Evolutionary conservation across 2,888 invertebrate genomes (phyloP).

Genomic region (Leptinotarsa peninsularis): DNA sequence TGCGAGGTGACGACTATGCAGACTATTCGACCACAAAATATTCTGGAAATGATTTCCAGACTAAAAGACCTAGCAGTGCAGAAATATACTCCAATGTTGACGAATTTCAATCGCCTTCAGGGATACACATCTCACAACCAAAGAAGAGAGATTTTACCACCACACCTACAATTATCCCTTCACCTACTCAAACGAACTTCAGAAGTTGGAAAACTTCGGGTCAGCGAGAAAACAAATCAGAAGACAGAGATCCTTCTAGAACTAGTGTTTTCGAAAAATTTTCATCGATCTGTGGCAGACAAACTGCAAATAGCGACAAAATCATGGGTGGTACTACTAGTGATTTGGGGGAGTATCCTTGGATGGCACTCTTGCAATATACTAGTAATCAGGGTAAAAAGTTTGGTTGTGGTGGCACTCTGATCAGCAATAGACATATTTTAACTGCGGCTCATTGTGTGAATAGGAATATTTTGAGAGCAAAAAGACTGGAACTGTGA

Average conservation of each 20-base stretch:
- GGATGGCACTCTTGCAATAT: slow-evolving; percentile 58
- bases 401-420: slow-evolving; percentile 61
- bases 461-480: slow-evolving; percentile 45
- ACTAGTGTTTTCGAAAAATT: not conserved
- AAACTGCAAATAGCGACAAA: slow-evolving; percentile 69
- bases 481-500: slow-evolving; percentile 52
- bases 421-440: slow-evolving; percentile 60
- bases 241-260: no score
- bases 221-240: no score
- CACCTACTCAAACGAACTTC: no score
- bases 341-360: slow-evolving; percentile 62
- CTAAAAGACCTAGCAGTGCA: not conserved
- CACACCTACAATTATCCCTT: no score
- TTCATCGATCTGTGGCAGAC: slow-evolving; percentile 68
- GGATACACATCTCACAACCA: no score
- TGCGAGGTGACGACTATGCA: not conserved
- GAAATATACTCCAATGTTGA: no score
- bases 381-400: slow-evolving; percentile 29
- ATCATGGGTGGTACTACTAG: slow-evolving; percentile 74
- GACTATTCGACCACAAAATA: not conserved
- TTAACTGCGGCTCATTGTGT: slow-evolving; percentile 65
- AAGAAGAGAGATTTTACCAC: no score
- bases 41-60: slow-evolving; percentile 3
- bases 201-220: no score
- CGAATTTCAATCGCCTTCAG: no score